Conservation (phyloP, 2,797 vertebrate genomes). For the Selene dorsalis region DNA sequence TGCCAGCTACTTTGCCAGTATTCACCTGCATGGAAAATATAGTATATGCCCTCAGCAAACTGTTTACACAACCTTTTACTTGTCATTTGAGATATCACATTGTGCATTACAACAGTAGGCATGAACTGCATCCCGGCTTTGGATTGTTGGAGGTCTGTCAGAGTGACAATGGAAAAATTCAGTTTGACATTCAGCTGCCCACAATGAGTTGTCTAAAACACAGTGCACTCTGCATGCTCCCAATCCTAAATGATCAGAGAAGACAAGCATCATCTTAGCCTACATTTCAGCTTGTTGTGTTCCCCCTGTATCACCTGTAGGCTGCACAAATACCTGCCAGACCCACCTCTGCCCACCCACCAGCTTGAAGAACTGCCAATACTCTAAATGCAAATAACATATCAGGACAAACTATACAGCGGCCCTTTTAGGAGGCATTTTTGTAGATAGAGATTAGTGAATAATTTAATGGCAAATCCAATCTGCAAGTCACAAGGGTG, state of each 20-base stretch:
- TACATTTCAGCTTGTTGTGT: conserved; percentile 25
- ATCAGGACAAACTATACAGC: conserved; percentile 53
- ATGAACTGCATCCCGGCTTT: conserved; percentile 27
- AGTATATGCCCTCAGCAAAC: conserved; percentile 51
- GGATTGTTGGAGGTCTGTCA: conserved; percentile 36
- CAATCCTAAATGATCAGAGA: conserved; percentile 37
- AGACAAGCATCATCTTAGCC: conserved; percentile 11
- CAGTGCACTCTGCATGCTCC: conserved; percentile 4
- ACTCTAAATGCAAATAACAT: conserved; percentile 62
- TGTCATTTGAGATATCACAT: conserved; percentile 42
- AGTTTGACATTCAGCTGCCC: conserved; percentile 40
- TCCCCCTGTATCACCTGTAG: conserved; percentile 37
- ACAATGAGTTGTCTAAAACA: conserved; percentile 38
- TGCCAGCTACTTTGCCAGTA: conserved; percentile 37
- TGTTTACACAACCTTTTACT: conserved; percentile 62
- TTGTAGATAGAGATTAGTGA: conserved; percentile 69
- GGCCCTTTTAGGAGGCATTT: conserved; percentile 59
- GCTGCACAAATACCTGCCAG: conserved; percentile 19
- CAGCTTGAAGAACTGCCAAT: conserved; percentile 32
- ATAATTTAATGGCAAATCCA: conserved; percentile 76
- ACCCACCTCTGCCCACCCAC: conserved; percentile 1
- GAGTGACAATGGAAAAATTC: conserved; percentile 30
- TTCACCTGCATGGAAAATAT: conserved; percentile 60
- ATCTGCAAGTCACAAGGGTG: conserved; percentile 62
- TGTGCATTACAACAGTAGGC: conserved; percentile 26